Percentiles rank a stretch among this genome's conserved stretches.
These are phyloP conservation scores for Apteryx mantelli DNA, from an alignment of 2,113 vertebrate species.

Conservation along the genomic window DNA sequence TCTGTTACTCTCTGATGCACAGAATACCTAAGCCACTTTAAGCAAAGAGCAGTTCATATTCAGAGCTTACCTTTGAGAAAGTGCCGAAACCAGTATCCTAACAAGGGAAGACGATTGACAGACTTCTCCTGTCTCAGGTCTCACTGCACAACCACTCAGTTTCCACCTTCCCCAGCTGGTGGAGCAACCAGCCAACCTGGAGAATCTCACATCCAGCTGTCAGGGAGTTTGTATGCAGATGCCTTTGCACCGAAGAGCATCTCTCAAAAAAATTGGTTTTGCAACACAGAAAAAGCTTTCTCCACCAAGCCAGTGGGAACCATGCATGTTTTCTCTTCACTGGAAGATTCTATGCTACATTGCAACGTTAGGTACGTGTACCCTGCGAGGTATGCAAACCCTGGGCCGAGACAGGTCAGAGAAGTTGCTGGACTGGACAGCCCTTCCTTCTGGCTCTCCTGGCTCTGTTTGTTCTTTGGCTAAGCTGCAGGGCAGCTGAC, in stretches of 20 bases:
- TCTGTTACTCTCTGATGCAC: not conserved
- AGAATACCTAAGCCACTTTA: not conserved
- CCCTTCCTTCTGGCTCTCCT: not conserved
- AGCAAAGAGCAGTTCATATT: not conserved
- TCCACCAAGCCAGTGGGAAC: not conserved
- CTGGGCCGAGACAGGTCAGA: not conserved
- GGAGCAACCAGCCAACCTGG: not conserved
- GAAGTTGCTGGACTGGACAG: not conserved
- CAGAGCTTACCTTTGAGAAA: not conserved
- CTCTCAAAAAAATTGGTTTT: not conserved
- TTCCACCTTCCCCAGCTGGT: not conserved
- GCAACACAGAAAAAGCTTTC: not conserved
- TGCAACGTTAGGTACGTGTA: not conserved
- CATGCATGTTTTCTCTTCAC: accelerated
- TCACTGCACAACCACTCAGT: not conserved
- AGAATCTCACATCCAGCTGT: not conserved
- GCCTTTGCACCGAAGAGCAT: not conserved
- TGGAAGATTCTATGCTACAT: not conserved
- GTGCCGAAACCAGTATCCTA: not conserved
- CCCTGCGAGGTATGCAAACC: too few relatives aligned
- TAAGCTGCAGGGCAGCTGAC: not conserved
- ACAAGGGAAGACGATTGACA: not conserved
- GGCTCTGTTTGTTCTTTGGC: too few relatives aligned
- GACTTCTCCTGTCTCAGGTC: not conserved
- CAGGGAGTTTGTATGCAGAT: not conserved